A percentile compares a stretch with the other conserved stretches of the same genome.
phyloP scores from a whole-genome alignment of 2,888 invertebrate genomes.

The Drosophila anomalipes region DNA sequence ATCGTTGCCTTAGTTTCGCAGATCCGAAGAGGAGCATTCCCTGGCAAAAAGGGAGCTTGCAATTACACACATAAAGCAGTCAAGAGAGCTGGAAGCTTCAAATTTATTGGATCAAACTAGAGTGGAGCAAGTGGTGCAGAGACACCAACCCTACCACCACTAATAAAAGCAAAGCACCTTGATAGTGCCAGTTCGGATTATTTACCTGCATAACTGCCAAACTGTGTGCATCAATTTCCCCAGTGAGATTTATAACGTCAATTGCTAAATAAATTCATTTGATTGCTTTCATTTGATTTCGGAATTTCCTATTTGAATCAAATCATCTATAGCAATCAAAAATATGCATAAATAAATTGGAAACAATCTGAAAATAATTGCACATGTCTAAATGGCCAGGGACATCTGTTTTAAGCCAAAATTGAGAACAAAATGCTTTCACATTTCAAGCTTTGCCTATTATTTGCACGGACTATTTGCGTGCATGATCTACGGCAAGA shows the following conservation, averaged over 20 bases:
- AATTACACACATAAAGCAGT: slow-evolving; percentile 72
- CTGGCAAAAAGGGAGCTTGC: slow-evolving; percentile 46
- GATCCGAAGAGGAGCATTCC: slow-evolving; percentile 22
- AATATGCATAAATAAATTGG: slow-evolving; percentile 12
- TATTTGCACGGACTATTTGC: background rate
- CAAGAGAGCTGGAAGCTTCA: slow-evolving; percentile 56
- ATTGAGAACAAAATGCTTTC: background rate
- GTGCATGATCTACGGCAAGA: slow-evolving; percentile 3
- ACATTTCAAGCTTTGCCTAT: background rate
- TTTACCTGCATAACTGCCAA: background rate
- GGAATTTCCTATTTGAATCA: slow-evolving; percentile 10
- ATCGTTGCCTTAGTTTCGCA: slow-evolving; percentile 20
- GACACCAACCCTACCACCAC: background rate
- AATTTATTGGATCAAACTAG: slow-evolving; percentile 62
- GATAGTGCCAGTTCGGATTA: background rate
- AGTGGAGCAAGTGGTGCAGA: background rate
- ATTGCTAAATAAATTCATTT: slow-evolving; percentile 24
- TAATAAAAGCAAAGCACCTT: slow-evolving; percentile 3
- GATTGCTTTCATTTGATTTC: slow-evolving; percentile 4
- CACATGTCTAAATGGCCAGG: slow-evolving; percentile 1
- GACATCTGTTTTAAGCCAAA: background rate
- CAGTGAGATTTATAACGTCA: background rate
- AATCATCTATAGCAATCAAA: slow-evolving; percentile 2
- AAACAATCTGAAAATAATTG: slow-evolving; percentile 2
- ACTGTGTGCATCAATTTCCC: background rate